These are phyloP conservation scores for Ypsolopha scabrella DNA, from an alignment of 2,888 invertebrate species.

Conservation along the genomic window DNA sequence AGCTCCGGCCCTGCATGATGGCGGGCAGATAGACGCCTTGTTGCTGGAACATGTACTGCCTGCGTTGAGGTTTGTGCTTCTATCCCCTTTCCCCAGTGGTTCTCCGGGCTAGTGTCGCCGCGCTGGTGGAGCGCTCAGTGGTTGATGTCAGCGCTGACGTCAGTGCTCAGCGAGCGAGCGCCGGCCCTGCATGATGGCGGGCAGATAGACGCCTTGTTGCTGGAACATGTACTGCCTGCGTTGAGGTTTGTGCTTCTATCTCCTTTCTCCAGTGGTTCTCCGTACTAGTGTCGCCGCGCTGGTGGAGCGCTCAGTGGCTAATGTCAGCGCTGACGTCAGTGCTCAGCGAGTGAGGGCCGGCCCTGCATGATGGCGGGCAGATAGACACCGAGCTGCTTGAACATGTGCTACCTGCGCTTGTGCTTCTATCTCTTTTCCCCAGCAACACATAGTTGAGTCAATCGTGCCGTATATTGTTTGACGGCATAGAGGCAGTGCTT, in stretches of 20 bases:
- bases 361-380: slow-evolving; percentile 26
- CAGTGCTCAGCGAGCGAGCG: slow-evolving; percentile 82
- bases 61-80: slow-evolving; percentile 37
- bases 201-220: slow-evolving; percentile 41
- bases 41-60: slow-evolving; percentile 57
- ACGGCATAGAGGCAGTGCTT: too few relatives aligned
- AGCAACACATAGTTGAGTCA: too few relatives aligned
- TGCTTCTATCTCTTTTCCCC: neutral
- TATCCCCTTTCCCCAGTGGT: slow-evolving; percentile 31
- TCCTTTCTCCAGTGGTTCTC: slow-evolving; percentile 42
- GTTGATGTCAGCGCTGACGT: slow-evolving; percentile 91
- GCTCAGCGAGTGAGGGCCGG: slow-evolving; percentile 78
- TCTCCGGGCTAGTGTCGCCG: slow-evolving; percentile 82
- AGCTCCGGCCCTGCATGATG: slow-evolving; percentile 40
- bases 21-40: slow-evolving; percentile 39
- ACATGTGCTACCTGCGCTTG: slow-evolving; percentile 49
- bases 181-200: slow-evolving; percentile 28
- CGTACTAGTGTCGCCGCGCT: slow-evolving; percentile 87
- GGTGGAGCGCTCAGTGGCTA: slow-evolving; percentile 95
- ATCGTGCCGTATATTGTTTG: too few relatives aligned
- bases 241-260: slow-evolving; percentile 29
- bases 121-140: slow-evolving; percentile 95
- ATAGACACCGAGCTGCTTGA: slow-evolving; percentile 49
- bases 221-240: slow-evolving; percentile 59
- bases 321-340: slow-evolving; percentile 90